Percentiles rank a stretch among this genome's conserved stretches.
Conservation (phyloP, 2,113 vertebrate genomes). For the Drymodes brunneopygia region DNA sequence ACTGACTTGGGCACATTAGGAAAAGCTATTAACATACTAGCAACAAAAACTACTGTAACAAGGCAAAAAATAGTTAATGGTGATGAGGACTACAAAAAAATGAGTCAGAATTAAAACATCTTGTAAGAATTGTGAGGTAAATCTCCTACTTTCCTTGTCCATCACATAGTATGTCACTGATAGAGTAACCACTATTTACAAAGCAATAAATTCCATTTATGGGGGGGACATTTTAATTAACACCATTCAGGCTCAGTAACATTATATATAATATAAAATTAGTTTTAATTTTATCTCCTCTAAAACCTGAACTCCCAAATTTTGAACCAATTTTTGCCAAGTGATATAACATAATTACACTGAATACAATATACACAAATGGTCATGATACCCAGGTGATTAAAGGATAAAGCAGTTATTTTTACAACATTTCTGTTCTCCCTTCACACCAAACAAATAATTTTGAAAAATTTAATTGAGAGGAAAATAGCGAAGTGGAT, state of each 20-base stretch:
- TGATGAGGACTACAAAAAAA: neutral
- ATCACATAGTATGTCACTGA: neutral
- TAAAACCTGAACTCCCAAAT: neutral
- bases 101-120: neutral
- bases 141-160: neutral
- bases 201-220: neutral
- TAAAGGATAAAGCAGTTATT: neutral
- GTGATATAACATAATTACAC: neutral
- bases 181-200: neutral
- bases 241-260: neutral
- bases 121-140: neutral
- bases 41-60: neutral
- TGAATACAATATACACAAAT: neutral
- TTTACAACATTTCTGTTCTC: neutral
- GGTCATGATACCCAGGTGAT: neutral
- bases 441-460: neutral
- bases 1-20: neutral
- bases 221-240: neutral
- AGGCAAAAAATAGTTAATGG: neutral
- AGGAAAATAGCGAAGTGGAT: neutral
- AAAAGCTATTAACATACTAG: neutral
- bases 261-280: neutral
- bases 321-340: neutral
- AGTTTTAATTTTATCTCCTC: neutral
- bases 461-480: neutral